Base-by-base conservation (phyloP, 92 coral and sea anemone species). In the Porites cylindrica region DNA sequence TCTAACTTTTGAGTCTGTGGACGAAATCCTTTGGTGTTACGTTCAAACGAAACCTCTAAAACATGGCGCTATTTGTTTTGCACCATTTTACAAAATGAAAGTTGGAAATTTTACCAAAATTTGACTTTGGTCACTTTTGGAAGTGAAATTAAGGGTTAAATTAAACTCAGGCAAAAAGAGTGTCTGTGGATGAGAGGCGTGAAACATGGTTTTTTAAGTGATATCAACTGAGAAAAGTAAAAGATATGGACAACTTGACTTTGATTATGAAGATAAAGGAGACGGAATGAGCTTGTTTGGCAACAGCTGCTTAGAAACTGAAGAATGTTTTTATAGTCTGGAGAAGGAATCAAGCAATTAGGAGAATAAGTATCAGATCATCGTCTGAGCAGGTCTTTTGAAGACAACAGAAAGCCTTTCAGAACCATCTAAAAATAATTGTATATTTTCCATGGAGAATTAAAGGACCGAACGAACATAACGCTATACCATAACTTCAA, bases 241-340 rank as follows among this genome's bases (percentile, higher is more conserved):
- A 38, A 43, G 73, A 80, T 66, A 51, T 20, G 14, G 51, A 47
- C 51, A 66, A 53, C 10, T 13, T 5, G 6, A 56, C 61, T 56
- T 56, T 14, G 3, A 10, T 56, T 56, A 56, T 56, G 12, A 76
- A 20, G 80, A 24, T 58, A 20, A 24, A 71, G 69, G 58, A 7
- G 53, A 23, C 12, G 21, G 75, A 56, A 5, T 10, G 11, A 50
- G 6, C 14, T 17, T 81, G 76, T 69, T 23, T 56, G 76, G 17
- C 8, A 16, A 67, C 11, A 29, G 69, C 59, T 82, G 12, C 67
- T 29, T 71, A 69, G 86, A 82, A 78, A 82, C 20, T 47, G 43
- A 56, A 69, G 86, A 82, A 82, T 82, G 78, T 67, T 80, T 80
- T 50, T 53, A 47, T 16, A 8, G 29, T 64, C 56, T 52, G 47